Evolutionary conservation across 2,113 vertebrate species (phyloP).

Genomic region (Tricholaema leucomelas): DNA sequence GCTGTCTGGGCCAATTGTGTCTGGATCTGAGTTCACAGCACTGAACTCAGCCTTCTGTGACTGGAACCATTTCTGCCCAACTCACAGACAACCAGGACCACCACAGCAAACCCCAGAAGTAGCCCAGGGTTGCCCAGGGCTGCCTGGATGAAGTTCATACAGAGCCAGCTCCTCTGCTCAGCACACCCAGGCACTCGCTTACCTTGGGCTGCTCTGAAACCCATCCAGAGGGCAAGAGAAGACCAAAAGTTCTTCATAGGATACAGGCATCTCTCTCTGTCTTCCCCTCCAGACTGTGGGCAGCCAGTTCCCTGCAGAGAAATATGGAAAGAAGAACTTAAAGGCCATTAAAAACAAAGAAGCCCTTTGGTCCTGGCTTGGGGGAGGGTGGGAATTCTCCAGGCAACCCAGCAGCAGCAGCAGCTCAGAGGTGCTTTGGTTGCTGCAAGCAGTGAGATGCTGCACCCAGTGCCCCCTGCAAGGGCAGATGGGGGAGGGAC

Average conservation of each 20-base stretch:
- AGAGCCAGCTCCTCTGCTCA: background rate
- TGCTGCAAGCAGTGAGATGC: fast-evolving
- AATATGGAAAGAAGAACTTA: background rate
- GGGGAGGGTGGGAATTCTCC: background rate
- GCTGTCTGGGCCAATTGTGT: too few relatives aligned
- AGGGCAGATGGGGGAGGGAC: background rate
- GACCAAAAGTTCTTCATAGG: background rate
- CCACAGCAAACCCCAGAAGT: background rate
- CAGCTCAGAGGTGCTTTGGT: too few relatives aligned
- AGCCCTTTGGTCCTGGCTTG: background rate
- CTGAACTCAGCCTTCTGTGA: background rate
- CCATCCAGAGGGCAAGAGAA: background rate
- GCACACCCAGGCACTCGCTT: fast-evolving
- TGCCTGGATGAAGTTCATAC: background rate
- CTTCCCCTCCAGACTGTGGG: background rate
- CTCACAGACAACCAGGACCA: background rate
- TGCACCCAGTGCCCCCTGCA: fast-evolving
- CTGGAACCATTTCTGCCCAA: background rate
- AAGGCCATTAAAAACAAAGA: background rate
- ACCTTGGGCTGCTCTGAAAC: background rate
- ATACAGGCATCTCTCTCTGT: too few relatives aligned
- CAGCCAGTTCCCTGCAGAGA: background rate
- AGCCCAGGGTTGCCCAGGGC: background rate
- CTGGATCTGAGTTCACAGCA: too few relatives aligned
- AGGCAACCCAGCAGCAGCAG: background rate